Percentiles rank a stretch among this genome's conserved stretches.
These are phyloP conservation scores for Heliothis subflexa DNA, from an alignment of 1,140 invertebrate genomes.

Conservation along the genomic window DNA sequence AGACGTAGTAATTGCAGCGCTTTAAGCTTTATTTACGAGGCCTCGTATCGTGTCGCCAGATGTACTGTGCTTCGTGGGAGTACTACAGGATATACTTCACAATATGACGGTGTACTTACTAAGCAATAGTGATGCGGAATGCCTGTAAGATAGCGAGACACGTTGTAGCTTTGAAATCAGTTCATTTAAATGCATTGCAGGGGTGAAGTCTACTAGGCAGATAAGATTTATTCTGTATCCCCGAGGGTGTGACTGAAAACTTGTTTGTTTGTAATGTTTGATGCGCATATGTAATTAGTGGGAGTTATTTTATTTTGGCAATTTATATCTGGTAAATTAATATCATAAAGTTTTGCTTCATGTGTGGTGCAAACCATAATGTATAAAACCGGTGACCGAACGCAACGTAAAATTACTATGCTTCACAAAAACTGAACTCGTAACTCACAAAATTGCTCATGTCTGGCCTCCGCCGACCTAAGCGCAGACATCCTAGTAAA, in stretches of 20 bases:
- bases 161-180: conserved; percentile 19
- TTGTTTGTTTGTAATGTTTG: too few relatives aligned
- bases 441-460: too few relatives aligned
- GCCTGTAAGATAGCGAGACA: background rate
- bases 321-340: too few relatives aligned
- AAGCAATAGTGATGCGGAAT: conserved; percentile 24
- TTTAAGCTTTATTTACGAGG: conserved; percentile 44
- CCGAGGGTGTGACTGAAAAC: background rate
- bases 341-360: too few relatives aligned
- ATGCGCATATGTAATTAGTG: too few relatives aligned
- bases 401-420: too few relatives aligned
- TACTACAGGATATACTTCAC: conserved; percentile 3
- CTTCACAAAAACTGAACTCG: too few relatives aligned
- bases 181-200: conserved; percentile 26
- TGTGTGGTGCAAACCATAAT: too few relatives aligned
- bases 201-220: background rate
- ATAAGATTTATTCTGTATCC: conserved; percentile 15
- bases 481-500: conserved; percentile 5
- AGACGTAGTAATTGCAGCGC: conserved; percentile 41
- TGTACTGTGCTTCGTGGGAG: conserved; percentile 8
- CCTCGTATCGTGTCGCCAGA: conserved; percentile 23
- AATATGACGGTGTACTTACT: background rate
- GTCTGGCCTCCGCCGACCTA: too few relatives aligned
- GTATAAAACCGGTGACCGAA: too few relatives aligned
- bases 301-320: too few relatives aligned